These are phyloP conservation scores for Onychomys leucogaster DNA, from an alignment of 2,797 vertebrate genomes.

Conservation along the genomic window DNA sequence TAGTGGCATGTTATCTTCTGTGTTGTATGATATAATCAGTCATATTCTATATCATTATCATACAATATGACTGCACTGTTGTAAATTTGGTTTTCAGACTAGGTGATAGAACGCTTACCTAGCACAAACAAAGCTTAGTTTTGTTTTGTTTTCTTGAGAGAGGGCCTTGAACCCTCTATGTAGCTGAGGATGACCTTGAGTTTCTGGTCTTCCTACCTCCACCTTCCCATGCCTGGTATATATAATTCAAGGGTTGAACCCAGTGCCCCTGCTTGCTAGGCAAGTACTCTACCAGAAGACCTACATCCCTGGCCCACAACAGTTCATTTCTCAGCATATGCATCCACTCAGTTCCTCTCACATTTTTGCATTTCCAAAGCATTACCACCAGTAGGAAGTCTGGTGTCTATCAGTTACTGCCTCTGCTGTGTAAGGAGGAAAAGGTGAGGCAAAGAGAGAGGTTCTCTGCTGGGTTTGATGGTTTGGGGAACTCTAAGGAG, in stretches of 20 bases:
- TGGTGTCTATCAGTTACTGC: background rate
- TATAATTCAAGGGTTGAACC: no score
- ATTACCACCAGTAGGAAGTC: background rate
- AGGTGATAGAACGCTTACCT: background rate
- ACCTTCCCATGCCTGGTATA: background rate
- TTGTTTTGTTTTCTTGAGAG: background rate
- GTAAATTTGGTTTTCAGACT: background rate
- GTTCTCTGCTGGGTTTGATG: accelerated
- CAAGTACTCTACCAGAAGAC: background rate
- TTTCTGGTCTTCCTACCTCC: background rate
- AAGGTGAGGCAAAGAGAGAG: background rate
- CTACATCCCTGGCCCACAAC: no score
- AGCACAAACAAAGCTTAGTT: background rate
- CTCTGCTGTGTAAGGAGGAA: background rate
- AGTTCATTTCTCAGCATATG: background rate
- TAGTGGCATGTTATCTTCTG: background rate
- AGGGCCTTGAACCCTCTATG: background rate
- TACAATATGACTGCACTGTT: no score
- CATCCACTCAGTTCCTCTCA: background rate
- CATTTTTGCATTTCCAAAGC: background rate
- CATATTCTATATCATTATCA: no score
- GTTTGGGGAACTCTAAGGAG: background rate
- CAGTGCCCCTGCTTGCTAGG: background rate
- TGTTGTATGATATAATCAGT: background rate
- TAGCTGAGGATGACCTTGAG: background rate